Evolutionary conservation across 2,113 vertebrate species (phyloP), one percentile per base, ranked within the genome.

Genomic region (Scalopus aquaticus): DNA sequence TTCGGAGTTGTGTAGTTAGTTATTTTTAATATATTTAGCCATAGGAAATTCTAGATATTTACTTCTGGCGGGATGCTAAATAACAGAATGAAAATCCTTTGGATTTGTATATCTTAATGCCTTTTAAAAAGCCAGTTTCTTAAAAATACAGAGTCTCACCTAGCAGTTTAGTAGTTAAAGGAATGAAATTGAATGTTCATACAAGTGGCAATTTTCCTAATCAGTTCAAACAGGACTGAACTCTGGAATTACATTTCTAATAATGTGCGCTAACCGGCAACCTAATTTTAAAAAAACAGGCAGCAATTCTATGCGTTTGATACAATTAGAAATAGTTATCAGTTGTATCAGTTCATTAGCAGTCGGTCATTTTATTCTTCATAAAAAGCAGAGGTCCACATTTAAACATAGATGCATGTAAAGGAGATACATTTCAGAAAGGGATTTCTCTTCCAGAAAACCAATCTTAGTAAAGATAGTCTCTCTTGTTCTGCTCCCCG

Each of bases 191-290:
- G 58, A 49, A 28, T 88, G 39, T 85, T 93, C 1, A 9, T 91
- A 42, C 65, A 85, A 95, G 62, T 5, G 83, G 35, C 6, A 9
- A 0, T 91, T 4, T 67, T 42, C 11, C 0, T 79, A 88, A 74
- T 93, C 32, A 42, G n/a, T 91, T 76, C 79, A 87, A 69, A 87
- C 65, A 92, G 1, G 46, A 42, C 84, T 87, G 69, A 93, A 83
- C 78, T 89, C 93, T 90, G 87, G 35, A 84, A 70, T 88, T 70
- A 26, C 28, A 67, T 91, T 95, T 95, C 83, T 96, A 56, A 19
- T 84, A 39, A 93, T 86, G 78, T 89, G 6, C 39, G 93, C 93
- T 94, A 64, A 76, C 81, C 80, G 73, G 56, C 67, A 97, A 35
- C 42, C 9, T 56, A 81, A 74, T 85, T 82, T 65, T 7, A 17